Base-by-base conservation (phyloP, 1,140 invertebrate genomes). In the Ceratitis capitata region DNA sequence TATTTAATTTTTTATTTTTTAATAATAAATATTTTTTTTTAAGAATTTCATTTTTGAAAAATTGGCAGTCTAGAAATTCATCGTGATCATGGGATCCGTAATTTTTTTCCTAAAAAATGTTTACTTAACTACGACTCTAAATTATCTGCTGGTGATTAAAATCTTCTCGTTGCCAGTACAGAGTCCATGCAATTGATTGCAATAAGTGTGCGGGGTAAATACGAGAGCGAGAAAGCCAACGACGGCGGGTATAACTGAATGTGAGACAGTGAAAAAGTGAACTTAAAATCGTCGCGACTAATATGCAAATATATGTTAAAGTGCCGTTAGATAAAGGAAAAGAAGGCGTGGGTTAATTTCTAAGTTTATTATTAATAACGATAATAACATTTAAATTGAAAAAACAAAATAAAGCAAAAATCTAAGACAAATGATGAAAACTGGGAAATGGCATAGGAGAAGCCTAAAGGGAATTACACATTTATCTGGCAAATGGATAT, bases 261-360 rank as follows among this genome's bases (percentile, higher is more conserved):
- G n/a, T 29, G 45, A 32, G 26, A 6, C 23, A 83, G 32, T 83
- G 82, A 32, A 51, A 29, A 19, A 39, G 35, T 42, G 83, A 89
- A 86, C 88, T 86, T 61, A 42, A 82, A 85, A 85, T 87, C 87
- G 87, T 82, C 84, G 85, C 86, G 84, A 86, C 88, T 89, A 87
- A 90, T 90, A 90, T 90, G 89, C 89, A 90, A 90, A 90, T 90
- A 86, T 89, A 90, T 89, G 89, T 90, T 89, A 90, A 89, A 89
- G 87, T 90, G 90, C 89, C 89, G 89, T 89, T 90, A 90, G 87
- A 89, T 45, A 45, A 78, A 78, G 12, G 69, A 78, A 78, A 90
- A 90, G 87, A 90, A 90, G 89, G 89, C 89, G 89, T 90, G 88
- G 89, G 89, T 89, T 90, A 90, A 90, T 90, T 83, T 90, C 89